A percentile compares a stretch with the other conserved stretches of the same genome.
Conservation (phyloP, 1,140 invertebrate species). For the Pseudomyrmex sp. region DNA sequence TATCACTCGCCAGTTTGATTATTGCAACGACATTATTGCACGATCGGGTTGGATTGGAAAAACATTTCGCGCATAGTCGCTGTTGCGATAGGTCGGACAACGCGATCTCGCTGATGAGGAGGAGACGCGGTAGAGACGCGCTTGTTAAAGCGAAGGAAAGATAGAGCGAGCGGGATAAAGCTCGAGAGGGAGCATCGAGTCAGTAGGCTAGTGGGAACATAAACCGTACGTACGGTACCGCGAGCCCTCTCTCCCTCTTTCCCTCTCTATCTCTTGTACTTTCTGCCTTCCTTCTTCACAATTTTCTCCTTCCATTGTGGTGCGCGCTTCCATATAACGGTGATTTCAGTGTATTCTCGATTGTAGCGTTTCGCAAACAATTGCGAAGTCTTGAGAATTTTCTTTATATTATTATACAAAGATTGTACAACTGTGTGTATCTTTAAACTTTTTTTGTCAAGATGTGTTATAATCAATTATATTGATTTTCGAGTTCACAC, state of each 20-base stretch:
- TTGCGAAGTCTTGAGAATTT: not conserved
- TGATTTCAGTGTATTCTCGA: conserved; percentile 31
- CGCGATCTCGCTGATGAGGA: conserved; percentile 38
- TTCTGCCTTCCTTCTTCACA: conserved; percentile 62
- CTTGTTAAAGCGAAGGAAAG: conserved; percentile 45
- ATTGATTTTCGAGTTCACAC: too few species aligned
- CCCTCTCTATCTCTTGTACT: conserved; percentile 56
- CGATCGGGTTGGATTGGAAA: not conserved
- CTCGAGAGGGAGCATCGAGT: conserved; percentile 72
- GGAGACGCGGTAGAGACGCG: conserved; percentile 45
- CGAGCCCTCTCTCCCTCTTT: conserved; percentile 62
- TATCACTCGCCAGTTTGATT: not conserved
- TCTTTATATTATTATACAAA: not conserved
- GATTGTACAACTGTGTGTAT: conserved; percentile 5
- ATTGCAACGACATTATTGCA: not conserved
- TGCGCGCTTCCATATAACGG: not conserved
- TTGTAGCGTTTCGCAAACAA: conserved; percentile 7
- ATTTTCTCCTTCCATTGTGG: conserved; percentile 52
- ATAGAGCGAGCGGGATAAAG: conserved; percentile 60
- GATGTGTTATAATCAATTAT: too few species aligned
- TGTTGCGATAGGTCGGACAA: not conserved
- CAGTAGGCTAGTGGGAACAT: conserved; percentile 83
- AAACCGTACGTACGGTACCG: conserved; percentile 74
- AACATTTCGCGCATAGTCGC: conserved; percentile 1
- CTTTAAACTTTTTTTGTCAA: not conserved